phyloP scores from a whole-genome alignment of 2,888 invertebrate species.

The Drosophila mulleri region DNA sequence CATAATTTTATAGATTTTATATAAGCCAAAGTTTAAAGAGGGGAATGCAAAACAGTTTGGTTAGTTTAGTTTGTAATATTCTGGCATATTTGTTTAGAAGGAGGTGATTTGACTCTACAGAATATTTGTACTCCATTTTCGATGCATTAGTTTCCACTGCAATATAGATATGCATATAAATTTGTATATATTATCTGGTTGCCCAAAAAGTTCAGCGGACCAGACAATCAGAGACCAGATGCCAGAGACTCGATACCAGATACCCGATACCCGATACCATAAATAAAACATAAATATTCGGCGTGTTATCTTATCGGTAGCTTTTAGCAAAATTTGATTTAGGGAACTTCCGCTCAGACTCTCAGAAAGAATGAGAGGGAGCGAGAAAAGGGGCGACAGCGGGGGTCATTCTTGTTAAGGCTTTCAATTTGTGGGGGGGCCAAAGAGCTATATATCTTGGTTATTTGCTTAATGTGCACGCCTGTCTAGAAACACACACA shows the following conservation, averaged over 20 bases:
- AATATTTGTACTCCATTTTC: background rate
- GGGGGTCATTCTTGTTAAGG: background rate
- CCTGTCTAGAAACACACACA: slow-evolving; percentile 9
- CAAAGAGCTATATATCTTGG: slow-evolving; percentile 20
- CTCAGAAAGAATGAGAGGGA: background rate
- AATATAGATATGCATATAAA: background rate
- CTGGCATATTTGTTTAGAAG: background rate
- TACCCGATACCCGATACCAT: background rate
- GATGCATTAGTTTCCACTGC: background rate
- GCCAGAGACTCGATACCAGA: background rate
- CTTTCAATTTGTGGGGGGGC: background rate
- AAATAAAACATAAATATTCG: slow-evolving; percentile 4
- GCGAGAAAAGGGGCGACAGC: background rate
- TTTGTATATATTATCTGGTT: background rate
- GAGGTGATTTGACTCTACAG: background rate
- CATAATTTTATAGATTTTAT: too few relatives aligned
- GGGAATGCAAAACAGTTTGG: too few relatives aligned
- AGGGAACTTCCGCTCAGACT: slow-evolving; percentile 58
- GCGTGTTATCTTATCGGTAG: slow-evolving; percentile 64
- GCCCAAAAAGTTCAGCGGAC: background rate
- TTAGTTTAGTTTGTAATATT: background rate
- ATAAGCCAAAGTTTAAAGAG: too few relatives aligned
- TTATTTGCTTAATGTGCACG: slow-evolving; percentile 38
- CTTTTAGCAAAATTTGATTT: slow-evolving; percentile 64
- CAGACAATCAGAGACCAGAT: background rate